These are phyloP conservation scores for Choreutis nemorana DNA, from an alignment of 2,888 invertebrate species.

Conservation along the genomic window DNA sequence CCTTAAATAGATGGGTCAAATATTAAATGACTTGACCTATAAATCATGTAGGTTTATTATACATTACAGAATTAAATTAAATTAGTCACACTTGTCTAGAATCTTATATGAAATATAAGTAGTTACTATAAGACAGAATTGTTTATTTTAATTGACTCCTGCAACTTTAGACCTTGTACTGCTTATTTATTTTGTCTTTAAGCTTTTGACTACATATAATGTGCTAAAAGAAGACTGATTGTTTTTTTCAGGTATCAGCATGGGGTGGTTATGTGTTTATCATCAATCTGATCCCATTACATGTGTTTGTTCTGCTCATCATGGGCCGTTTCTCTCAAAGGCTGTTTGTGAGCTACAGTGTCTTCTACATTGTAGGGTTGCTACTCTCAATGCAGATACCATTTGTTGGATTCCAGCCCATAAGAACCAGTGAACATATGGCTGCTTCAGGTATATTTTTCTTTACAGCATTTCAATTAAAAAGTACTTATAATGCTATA, in stretches of 20 bases:
- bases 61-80: no score
- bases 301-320: slow-evolving; percentile 91
- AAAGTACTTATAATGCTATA: slow-evolving; percentile 1
- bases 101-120: no score
- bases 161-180: no score
- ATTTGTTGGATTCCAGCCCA: slow-evolving; percentile 97
- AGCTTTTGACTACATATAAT: no score
- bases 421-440: slow-evolving; percentile 99
- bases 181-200: slow-evolving; percentile 3
- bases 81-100: no score
- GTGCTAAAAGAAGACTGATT: no score
- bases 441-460: slow-evolving; percentile 82
- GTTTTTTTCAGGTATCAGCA: slow-evolving; percentile 81
- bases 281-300: slow-evolving; percentile 97
- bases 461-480: neutral
- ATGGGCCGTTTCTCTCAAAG: slow-evolving; percentile 96
- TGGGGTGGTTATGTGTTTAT: slow-evolving; percentile 99
- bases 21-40: no score
- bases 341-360: slow-evolving; percentile 93
- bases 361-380: slow-evolving; percentile 96
- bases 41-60: no score
- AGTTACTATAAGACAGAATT: no score
- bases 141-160: no score
- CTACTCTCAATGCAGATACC: slow-evolving; percentile 97
- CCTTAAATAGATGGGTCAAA: no score